Conservation (phyloP, 2,888 invertebrate species). For the Noctua janthina region DNA sequence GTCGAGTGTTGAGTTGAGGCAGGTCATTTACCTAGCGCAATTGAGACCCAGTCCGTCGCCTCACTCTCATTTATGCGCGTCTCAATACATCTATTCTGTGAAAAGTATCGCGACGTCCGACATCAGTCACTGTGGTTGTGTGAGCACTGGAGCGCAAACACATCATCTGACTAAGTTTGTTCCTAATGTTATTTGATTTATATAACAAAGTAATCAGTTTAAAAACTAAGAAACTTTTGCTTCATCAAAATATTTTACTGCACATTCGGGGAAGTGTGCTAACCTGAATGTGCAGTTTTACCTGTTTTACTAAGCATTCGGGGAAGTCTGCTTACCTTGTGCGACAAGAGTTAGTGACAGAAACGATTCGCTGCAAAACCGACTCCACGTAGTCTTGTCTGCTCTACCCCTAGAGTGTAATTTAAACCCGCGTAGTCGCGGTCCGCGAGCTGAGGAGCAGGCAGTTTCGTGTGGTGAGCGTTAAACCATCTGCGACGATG, state of each 20-base stretch:
- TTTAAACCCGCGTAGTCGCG: too few relatives aligned
- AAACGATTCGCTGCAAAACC: too few relatives aligned
- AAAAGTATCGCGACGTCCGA: neutral
- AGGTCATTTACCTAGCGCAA: slow-evolving; percentile 44
- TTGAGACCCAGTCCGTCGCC: neutral
- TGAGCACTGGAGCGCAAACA: neutral
- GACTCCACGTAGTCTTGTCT: too few relatives aligned
- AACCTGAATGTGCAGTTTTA: neutral
- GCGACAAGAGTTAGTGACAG: too few relatives aligned
- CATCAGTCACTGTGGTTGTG: neutral
- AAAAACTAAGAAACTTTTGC: neutral
- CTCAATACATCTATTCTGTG: neutral
- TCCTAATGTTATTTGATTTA: neutral
- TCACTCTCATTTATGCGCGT: neutral
- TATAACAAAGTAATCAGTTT: neutral
- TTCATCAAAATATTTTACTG: neutral
- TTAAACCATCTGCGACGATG: too few relatives aligned
- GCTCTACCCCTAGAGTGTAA: too few relatives aligned
- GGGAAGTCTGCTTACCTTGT: too few relatives aligned
- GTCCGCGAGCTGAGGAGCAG: too few relatives aligned
- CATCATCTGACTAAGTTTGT: neutral
- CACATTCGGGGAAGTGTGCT: neutral
- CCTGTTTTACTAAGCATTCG: too few relatives aligned
- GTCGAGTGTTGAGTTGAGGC: slow-evolving; percentile 45
- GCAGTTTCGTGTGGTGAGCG: too few relatives aligned